These are phyloP conservation scores for Montipora sp. DNA, from an alignment of 64 coral and sea anemone species.

Conservation along the genomic window DNA sequence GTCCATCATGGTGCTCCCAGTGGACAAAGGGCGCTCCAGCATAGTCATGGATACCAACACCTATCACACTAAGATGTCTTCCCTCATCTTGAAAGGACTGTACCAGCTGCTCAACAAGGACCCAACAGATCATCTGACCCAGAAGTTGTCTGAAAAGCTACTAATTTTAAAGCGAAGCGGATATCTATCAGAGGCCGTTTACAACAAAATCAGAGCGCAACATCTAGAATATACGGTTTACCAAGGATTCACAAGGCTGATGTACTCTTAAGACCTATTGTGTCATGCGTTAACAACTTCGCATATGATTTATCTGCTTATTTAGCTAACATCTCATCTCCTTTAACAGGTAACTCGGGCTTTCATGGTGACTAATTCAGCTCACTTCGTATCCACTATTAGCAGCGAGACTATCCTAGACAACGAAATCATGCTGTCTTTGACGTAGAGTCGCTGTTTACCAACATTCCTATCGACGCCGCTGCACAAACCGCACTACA, in stretches of 20 bases:
- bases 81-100: constrained; percentile 30
- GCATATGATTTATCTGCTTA: constrained; percentile 42
- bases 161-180: too few species aligned
- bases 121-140: constrained; percentile 29
- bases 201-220: too few species aligned
- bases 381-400: background rate
- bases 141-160: constrained; percentile 48
- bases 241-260: constrained; percentile 58
- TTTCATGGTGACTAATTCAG: background rate
- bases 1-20: background rate
- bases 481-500: too few species aligned
- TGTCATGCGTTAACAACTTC: constrained; percentile 46
- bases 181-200: too few species aligned
- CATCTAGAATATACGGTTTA: too few species aligned
- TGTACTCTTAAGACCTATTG: constrained; percentile 55
- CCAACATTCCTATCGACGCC: constrained; percentile 41
- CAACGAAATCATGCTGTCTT: constrained; percentile 38
- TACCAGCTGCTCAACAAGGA: constrained; percentile 52
- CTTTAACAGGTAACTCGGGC: background rate
- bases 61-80: too few species aligned
- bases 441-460: constrained; percentile 44
- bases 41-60: background rate
- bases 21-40: background rate
- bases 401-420: background rate
- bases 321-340: constrained; percentile 13